Conservation (phyloP, 2,797 vertebrate genomes). For the Danio tinwini region DNA sequence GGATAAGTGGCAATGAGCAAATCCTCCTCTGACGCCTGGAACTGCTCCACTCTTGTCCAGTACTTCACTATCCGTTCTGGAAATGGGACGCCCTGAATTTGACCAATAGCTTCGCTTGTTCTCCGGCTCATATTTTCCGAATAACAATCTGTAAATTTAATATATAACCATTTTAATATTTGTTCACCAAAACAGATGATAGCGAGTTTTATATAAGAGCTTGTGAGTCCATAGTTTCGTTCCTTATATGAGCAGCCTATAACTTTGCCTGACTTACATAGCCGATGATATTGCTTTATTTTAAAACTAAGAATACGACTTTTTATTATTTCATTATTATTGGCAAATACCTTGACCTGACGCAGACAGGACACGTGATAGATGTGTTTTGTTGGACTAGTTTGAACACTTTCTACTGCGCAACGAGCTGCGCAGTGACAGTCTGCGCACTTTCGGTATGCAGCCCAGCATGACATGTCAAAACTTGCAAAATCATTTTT, state of each 20-base stretch:
- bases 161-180: neutral
- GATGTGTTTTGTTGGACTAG: neutral
- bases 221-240: neutral
- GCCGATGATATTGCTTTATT: neutral
- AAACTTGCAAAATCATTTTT: too few relatives aligned
- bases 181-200: neutral
- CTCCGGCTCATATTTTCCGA: slow-evolving; percentile 21
- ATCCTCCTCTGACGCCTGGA: slow-evolving; percentile 49
- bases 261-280: too few relatives aligned
- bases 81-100: slow-evolving; percentile 42
- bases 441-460: neutral
- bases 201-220: neutral
- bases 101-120: neutral
- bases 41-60: slow-evolving; percentile 49
- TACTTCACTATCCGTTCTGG: slow-evolving; percentile 33
- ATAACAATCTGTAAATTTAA: neutral
- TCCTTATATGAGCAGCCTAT: too few relatives aligned
- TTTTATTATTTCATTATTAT: neutral
- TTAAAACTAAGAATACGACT: too few relatives aligned
- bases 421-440: neutral
- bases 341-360: neutral
- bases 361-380: too few relatives aligned
- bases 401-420: neutral
- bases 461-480: neutral
- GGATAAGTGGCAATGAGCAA: slow-evolving; percentile 59